These are phyloP conservation scores for Guaruba guarouba DNA, from an alignment of 2,113 vertebrate genomes.

Conservation along the genomic window DNA sequence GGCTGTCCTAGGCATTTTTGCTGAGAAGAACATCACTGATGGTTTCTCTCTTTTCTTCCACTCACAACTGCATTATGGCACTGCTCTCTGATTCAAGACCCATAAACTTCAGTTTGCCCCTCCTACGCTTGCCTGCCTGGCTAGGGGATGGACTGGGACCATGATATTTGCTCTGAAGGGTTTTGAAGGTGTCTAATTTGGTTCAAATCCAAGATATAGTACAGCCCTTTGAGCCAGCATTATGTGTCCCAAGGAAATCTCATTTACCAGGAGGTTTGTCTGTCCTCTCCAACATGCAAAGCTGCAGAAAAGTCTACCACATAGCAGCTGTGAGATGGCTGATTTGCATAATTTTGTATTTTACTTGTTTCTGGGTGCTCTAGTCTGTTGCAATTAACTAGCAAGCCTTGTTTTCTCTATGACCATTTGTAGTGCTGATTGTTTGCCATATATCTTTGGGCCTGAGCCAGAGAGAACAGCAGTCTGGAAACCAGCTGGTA, in stretches of 20 bases:
- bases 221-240: background rate
- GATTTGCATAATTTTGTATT: background rate
- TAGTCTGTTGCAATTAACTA: background rate
- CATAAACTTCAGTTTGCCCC: background rate
- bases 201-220: background rate
- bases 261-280: background rate
- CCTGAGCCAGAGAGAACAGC: background rate
- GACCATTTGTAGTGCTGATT: background rate
- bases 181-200: background rate
- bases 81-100: background rate
- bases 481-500: conserved; percentile 17
- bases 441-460: background rate
- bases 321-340: background rate
- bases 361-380: background rate
- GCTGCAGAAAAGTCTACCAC: rapidly evolving
- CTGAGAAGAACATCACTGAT: background rate
- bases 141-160: background rate
- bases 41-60: background rate
- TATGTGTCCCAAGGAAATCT: background rate
- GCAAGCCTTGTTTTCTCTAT: background rate
- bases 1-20: background rate
- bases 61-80: background rate
- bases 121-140: background rate
- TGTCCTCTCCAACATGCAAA: background rate
- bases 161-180: background rate